Percentiles rank a stretch among this genome's conserved stretches.
Conservation (phyloP, 2,797 vertebrate species). For the Gymnocypris eckloni region DNA sequence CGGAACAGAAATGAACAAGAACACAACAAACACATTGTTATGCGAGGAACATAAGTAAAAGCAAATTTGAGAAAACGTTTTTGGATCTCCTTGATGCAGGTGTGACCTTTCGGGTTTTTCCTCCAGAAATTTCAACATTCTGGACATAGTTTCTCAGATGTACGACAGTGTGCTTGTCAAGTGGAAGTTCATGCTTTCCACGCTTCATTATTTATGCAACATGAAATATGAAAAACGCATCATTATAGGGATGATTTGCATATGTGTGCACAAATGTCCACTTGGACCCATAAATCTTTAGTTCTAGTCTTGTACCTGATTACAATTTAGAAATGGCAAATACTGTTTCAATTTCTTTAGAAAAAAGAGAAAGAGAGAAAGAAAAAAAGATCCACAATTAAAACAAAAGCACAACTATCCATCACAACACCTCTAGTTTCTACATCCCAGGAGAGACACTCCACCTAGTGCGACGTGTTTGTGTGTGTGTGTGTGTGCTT, state of each 20-base stretch:
- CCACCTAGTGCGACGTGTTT: slow-evolving; percentile 32
- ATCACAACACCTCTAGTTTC: slow-evolving; percentile 63
- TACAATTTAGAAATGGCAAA: slow-evolving; percentile 66
- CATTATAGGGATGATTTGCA: slow-evolving; percentile 64
- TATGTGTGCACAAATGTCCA: slow-evolving; percentile 69
- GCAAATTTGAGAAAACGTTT: slow-evolving; percentile 29
- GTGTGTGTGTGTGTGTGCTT: slow-evolving; percentile 49
- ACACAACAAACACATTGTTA: slow-evolving; percentile 55
- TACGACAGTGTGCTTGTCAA: slow-evolving; percentile 64
- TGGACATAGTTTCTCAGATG: slow-evolving; percentile 54
- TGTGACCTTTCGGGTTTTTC: neutral
- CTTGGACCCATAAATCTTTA: slow-evolving; percentile 59
- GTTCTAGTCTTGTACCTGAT: slow-evolving; percentile 73
- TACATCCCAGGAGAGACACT: slow-evolving; percentile 58
- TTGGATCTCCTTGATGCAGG: slow-evolving; percentile 57
- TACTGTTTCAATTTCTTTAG: slow-evolving; percentile 66
- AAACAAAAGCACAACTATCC: slow-evolving; percentile 63
- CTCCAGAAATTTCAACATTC: slow-evolving; percentile 45
- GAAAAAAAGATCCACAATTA: slow-evolving; percentile 55
- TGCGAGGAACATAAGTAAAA: slow-evolving; percentile 45
- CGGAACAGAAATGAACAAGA: slow-evolving; percentile 38
- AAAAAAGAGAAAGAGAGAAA: slow-evolving; percentile 36
- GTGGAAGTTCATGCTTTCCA: slow-evolving; percentile 60
- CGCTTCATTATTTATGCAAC: slow-evolving; percentile 36
- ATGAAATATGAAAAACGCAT: slow-evolving; percentile 46